Conservation (phyloP, 2,888 invertebrate genomes). For the Nomada goodeniana region DNA sequence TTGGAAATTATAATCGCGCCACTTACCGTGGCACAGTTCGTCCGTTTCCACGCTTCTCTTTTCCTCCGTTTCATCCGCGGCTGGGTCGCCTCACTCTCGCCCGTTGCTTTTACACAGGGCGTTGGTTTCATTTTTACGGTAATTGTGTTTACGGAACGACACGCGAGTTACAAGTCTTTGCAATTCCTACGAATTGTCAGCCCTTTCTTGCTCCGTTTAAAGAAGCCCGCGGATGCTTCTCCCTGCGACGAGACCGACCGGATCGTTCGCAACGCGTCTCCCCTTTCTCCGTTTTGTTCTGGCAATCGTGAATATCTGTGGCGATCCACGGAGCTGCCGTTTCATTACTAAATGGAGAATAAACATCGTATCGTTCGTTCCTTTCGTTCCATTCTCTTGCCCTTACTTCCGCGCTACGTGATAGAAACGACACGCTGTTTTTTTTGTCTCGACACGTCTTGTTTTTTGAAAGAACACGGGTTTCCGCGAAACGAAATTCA, state of each 20-base stretch:
- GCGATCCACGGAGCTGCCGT: neutral
- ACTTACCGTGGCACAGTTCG: conserved; percentile 73
- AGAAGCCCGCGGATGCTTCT: conserved; percentile 15
- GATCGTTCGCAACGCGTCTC: conserved; percentile 10
- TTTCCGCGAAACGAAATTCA: conserved; percentile 33
- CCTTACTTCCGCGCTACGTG: conserved; percentile 6
- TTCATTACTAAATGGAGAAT: conserved; percentile 4
- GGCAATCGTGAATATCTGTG: neutral
- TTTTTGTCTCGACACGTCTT: too few species aligned
- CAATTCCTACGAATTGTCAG: conserved; percentile 62
- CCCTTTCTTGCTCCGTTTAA: conserved; percentile 32
- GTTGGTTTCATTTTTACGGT: conserved; percentile 66
- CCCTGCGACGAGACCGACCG: conserved; percentile 13
- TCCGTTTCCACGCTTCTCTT: conserved; percentile 65
- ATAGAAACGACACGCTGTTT: conserved; percentile 7
- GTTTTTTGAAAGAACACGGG: neutral
- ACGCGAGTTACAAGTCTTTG: conserved; percentile 71
- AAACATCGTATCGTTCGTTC: conserved; percentile 15
- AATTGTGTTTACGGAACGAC: conserved; percentile 78
- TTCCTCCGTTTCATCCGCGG: conserved; percentile 23
- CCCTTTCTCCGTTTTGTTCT: neutral
- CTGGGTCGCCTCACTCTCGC: conserved; percentile 32
- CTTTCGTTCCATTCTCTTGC: neutral
- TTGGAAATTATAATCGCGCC: conserved; percentile 80
- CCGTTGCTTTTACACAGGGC: conserved; percentile 41